A percentile compares a stretch with the other conserved stretches of the same genome.
phyloP scores from a whole-genome alignment of 2,888 invertebrate genomes.

The Branchipolynoe longqiensis region DNA sequence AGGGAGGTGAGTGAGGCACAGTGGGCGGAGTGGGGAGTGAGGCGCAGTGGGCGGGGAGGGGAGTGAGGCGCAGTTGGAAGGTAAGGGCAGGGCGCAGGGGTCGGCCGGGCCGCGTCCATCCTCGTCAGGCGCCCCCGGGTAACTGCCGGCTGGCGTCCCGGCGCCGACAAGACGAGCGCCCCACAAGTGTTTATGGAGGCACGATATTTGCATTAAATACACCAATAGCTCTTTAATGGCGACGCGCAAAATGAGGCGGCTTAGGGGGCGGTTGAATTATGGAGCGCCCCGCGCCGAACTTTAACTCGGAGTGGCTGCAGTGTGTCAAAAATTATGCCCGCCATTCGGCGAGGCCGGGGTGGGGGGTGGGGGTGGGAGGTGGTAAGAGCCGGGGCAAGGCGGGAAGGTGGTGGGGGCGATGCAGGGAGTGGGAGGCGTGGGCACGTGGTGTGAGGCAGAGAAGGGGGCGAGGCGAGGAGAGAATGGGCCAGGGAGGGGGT shows the following conservation, averaged over 20 bases:
- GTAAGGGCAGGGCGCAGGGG: no score
- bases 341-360: no score
- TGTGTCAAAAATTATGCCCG: constrained; percentile 46
- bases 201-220: constrained; percentile 45
- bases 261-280: constrained; percentile 51
- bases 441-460: no score
- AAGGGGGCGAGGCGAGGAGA: no score
- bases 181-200: constrained; percentile 37
- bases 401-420: no score
- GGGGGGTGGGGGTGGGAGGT: no score
- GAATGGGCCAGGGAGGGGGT: no score
- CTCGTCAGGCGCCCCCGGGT: constrained; percentile 6
- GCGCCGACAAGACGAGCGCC: not conserved
- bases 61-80: not conserved
- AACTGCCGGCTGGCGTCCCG: not conserved
- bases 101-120: constrained; percentile 22
- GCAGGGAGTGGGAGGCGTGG: no score
- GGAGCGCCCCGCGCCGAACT: constrained; percentile 30
- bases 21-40: no score
- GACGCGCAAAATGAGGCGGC: constrained; percentile 36
- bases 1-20: no score
- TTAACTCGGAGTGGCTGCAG: constrained; percentile 27
- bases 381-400: no score
- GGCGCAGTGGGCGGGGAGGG: not conserved
- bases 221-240: constrained; percentile 52